phyloP scores from a whole-genome alignment of 2,888 invertebrate genomes.

The Tolmerus cingulatus region DNA sequence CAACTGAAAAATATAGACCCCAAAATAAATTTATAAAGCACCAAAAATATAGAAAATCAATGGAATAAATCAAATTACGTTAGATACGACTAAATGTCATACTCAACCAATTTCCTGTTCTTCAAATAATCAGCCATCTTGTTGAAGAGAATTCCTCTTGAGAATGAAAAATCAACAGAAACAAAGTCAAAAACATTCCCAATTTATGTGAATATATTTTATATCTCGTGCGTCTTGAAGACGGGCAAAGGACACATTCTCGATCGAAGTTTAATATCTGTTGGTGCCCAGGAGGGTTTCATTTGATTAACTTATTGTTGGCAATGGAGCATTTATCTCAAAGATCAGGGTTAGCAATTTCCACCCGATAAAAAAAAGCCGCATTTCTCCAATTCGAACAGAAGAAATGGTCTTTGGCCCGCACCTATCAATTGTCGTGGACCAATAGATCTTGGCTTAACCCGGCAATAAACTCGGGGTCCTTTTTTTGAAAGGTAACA shows the following conservation, averaged over 20 bases:
- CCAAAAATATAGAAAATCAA: background rate
- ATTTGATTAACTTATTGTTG: background rate
- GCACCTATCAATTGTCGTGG: background rate
- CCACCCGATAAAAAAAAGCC: background rate
- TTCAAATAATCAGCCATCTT: background rate
- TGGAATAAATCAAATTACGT: background rate
- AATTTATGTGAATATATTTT: background rate
- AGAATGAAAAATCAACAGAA: background rate
- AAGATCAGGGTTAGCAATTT: background rate
- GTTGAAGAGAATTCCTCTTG: background rate
- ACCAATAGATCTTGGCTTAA: background rate
- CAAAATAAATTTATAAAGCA: background rate
- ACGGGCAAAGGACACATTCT: background rate
- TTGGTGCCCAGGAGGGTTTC: background rate
- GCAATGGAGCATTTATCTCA: background rate
- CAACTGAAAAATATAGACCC: background rate
- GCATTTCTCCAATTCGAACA: background rate
- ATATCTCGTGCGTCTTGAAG: background rate
- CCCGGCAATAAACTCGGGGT: background rate
- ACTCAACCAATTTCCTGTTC: background rate
- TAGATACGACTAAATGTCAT: background rate
- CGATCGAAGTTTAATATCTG: background rate
- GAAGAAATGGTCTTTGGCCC: background rate
- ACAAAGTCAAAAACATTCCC: background rate
- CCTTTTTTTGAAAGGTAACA: background rate